A percentile compares a stretch with the other conserved stretches of the same genome.
These are phyloP conservation scores for Drosophila rellima DNA, from an alignment of 2,888 invertebrate genomes.

Conservation along the genomic window DNA sequence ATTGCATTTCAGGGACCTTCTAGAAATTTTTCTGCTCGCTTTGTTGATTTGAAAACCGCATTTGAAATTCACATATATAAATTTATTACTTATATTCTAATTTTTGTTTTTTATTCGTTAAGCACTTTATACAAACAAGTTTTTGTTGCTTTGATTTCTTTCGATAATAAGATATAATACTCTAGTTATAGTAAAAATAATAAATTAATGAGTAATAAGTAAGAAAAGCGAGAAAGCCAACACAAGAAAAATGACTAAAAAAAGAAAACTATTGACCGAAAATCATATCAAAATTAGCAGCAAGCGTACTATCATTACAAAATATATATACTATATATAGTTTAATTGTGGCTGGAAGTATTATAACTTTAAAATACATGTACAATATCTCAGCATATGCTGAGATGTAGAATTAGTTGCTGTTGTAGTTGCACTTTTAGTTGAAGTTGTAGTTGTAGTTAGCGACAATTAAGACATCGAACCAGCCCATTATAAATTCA, in stretches of 20 bases:
- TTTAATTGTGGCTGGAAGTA: constrained; percentile 74
- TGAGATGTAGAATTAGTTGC: constrained; percentile 45
- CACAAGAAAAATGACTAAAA: constrained; percentile 33
- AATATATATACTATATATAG: constrained; percentile 59
- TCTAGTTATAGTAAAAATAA: constrained; percentile 70
- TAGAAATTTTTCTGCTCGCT: constrained; percentile 18
- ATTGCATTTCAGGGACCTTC: constrained; percentile 41
- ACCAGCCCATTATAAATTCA: constrained; percentile 53
- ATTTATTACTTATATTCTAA: constrained; percentile 39
- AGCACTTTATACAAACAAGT: constrained; percentile 55
- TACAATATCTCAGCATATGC: constrained; percentile 31
- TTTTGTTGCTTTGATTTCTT: constrained; percentile 33
- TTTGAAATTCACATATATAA: constrained; percentile 51
- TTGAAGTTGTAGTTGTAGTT: constrained; percentile 25
- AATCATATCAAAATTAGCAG: constrained; percentile 51
- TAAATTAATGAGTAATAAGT: constrained; percentile 75
- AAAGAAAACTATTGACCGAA: constrained; percentile 29
- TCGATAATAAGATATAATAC: constrained; percentile 66
- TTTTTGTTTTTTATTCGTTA: constrained; percentile 28
- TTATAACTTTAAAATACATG: constrained; percentile 45
- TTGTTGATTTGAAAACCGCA: constrained; percentile 49
- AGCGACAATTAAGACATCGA: constrained; percentile 42
- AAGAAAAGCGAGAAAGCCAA: constrained; percentile 66
- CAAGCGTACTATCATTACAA: constrained; percentile 53
- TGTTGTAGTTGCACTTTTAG: constrained; percentile 10